Percentiles rank a stretch among this genome's conserved stretches.
These are phyloP conservation scores for Poecilia picta DNA, from an alignment of 2,797 vertebrate genomes.

Conservation along the genomic window DNA sequence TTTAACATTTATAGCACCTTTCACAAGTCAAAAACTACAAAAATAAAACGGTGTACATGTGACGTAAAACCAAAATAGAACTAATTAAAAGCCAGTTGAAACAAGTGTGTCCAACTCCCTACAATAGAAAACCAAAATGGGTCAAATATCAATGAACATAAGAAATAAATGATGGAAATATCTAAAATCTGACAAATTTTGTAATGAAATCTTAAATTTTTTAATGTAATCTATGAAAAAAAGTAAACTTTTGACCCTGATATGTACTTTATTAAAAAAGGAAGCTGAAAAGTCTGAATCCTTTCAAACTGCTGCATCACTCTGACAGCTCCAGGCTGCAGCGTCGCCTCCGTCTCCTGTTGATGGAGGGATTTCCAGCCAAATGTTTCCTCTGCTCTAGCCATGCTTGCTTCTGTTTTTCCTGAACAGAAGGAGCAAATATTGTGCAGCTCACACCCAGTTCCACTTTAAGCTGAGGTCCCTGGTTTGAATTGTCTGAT, in stretches of 20 bases:
- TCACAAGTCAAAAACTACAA: too few species aligned
- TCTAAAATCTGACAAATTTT: background rate
- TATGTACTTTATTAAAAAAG: background rate
- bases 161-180: background rate
- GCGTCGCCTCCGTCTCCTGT: slow-evolving; percentile 2
- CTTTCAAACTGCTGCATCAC: background rate
- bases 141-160: background rate
- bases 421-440: slow-evolving; percentile 44
- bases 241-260: background rate
- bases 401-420: slow-evolving; percentile 13
- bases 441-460: slow-evolving; percentile 2
- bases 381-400: slow-evolving; percentile 35
- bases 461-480: slow-evolving; percentile 1
- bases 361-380: slow-evolving; percentile 37
- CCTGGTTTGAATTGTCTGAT: background rate
- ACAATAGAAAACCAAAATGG: background rate
- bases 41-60: too few species aligned
- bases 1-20: too few species aligned
- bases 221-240: background rate
- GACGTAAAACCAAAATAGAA: too few species aligned
- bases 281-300: background rate
- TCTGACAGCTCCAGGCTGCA: background rate
- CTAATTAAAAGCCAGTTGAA: too few species aligned
- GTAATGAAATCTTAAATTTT: background rate
- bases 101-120: too few species aligned